Conservation (phyloP, 2,888 invertebrate species). For the Leptopilina syphax region DNA sequence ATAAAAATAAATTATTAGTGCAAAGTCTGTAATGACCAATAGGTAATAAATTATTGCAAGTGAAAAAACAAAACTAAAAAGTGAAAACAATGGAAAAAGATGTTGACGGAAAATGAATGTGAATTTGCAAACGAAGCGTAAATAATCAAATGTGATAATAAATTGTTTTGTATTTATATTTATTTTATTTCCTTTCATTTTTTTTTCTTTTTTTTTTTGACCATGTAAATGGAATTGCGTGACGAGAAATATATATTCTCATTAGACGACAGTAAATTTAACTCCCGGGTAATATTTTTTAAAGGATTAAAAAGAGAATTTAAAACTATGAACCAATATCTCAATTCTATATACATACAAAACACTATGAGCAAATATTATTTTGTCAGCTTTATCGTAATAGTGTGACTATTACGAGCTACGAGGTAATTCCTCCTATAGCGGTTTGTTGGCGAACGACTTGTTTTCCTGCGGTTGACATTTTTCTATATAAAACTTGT, state of each 20-base stretch:
- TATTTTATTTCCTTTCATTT: background rate
- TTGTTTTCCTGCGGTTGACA: conserved; percentile 11
- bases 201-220: background rate
- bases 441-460: conserved; percentile 9
- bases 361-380: conserved; percentile 1
- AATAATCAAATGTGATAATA: background rate
- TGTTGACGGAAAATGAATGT: too few relatives aligned
- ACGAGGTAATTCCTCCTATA: background rate
- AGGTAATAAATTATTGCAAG: too few relatives aligned
- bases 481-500: conserved; percentile 15
- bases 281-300: background rate
- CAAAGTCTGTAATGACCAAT: too few relatives aligned
- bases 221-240: background rate
- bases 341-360: background rate
- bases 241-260: background rate
- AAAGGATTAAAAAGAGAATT: background rate
- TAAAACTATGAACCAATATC: conserved; percentile 41
- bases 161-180: too few relatives aligned
- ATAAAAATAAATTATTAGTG: too few relatives aligned
- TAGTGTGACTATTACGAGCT: conserved; percentile 14
- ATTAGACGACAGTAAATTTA: conserved; percentile 1
- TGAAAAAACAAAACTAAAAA: too few relatives aligned
- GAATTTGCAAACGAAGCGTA: too few relatives aligned
- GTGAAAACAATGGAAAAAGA: too few relatives aligned
- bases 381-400: conserved; percentile 24